A percentile compares a stretch with the other conserved stretches of the same genome.
Evolutionary conservation across 2,888 invertebrate species (phyloP).

Genomic region (Thysanoteuthis rhombus): DNA sequence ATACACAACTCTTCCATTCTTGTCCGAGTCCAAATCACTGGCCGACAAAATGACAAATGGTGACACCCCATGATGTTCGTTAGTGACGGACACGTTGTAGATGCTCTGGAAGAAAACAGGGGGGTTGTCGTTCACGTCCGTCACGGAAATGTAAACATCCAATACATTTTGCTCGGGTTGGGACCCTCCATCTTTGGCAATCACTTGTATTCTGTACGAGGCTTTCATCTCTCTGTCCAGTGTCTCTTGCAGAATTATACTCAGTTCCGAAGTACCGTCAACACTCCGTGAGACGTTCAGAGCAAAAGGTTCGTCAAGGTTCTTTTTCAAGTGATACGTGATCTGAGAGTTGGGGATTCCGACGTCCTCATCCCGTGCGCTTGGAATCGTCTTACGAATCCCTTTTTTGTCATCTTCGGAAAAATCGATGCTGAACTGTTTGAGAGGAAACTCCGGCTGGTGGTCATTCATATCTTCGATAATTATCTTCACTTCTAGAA

Average conservation of each 20-base stretch:
- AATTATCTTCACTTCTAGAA: neutral
- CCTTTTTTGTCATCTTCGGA: neutral
- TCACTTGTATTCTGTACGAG: neutral
- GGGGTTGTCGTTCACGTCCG: neutral
- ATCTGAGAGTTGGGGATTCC: neutral
- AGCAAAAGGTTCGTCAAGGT: neutral
- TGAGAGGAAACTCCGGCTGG: neutral
- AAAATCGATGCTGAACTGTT: neutral
- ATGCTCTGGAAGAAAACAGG: constrained; percentile 12
- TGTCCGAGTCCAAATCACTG: neutral
- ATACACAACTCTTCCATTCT: neutral
- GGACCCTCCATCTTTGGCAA: neutral
- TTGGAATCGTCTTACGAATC: neutral
- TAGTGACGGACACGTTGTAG: neutral
- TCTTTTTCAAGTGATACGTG: neutral
- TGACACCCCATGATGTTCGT: neutral
- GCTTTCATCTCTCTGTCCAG: neutral
- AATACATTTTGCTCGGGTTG: neutral
- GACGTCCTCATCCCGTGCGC: neutral
- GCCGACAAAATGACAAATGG: neutral
- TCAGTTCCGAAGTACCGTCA: neutral
- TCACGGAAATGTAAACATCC: neutral
- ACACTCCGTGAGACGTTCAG: neutral
- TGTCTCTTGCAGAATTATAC: neutral
- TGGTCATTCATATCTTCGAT: neutral